Conservation (phyloP, 2,797 vertebrate species). For the Muscicapa comitata region DNA sequence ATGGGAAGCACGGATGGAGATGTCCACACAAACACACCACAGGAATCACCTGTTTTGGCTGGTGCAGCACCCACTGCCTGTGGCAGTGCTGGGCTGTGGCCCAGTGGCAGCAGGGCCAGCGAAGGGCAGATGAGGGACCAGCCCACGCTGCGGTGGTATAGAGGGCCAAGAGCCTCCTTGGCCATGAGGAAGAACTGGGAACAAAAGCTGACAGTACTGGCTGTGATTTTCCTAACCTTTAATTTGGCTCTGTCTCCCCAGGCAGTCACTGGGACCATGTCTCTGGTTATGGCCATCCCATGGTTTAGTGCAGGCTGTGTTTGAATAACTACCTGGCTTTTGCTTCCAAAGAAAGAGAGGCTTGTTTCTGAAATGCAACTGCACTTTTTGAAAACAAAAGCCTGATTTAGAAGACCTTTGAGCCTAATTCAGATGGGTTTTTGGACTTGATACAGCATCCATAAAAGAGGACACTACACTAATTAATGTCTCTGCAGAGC, state of each 20-base stretch:
- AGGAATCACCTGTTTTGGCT: fast-evolving
- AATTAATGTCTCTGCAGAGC: neutral
- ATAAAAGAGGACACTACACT: neutral
- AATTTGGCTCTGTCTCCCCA: neutral
- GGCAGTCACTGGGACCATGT: neutral
- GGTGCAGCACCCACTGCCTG: fast-evolving
- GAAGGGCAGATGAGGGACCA: neutral
- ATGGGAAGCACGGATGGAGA: neutral
- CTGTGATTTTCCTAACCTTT: neutral
- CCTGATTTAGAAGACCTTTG: neutral
- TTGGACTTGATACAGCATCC: neutral
- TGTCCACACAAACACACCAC: fast-evolving
- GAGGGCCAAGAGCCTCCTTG: neutral
- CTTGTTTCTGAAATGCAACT: neutral
- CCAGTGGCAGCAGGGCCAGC: neutral
- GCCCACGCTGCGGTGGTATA: neutral
- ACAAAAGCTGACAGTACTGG: neutral
- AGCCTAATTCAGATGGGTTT: neutral
- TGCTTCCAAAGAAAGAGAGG: neutral
- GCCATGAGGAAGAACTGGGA: neutral
- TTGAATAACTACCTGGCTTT: neutral
- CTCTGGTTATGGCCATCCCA: neutral
- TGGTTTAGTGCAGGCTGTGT: neutral
- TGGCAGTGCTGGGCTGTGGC: neutral
- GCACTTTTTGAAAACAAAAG: neutral